Conservation (phyloP, 2,113 vertebrate species). For the Paradoxurus hermaphroditus region DNA sequence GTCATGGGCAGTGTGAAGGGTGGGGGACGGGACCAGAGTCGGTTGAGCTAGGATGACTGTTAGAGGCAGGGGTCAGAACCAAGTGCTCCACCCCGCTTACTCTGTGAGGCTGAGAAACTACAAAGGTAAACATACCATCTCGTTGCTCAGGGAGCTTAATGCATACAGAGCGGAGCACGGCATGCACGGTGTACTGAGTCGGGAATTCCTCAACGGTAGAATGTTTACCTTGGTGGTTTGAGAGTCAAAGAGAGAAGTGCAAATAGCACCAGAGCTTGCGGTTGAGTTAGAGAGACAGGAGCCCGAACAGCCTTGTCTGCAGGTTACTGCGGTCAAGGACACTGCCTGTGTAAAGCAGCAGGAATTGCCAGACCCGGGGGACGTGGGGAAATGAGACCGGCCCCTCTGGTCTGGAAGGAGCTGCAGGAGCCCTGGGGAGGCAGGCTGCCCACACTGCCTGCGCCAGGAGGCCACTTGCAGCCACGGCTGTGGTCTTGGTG, state of each 20-base stretch:
- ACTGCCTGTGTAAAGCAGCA: fast-evolving
- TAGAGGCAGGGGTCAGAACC: background rate
- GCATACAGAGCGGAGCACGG: background rate
- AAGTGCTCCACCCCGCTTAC: background rate
- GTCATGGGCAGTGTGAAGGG: background rate
- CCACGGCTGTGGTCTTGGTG: background rate
- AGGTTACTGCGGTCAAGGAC: background rate
- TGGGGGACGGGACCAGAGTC: background rate
- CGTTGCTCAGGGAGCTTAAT: background rate
- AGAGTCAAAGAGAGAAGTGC: background rate
- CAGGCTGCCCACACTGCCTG: too few species aligned
- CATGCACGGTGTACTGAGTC: background rate
- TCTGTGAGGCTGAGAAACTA: background rate
- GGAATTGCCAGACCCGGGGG: background rate
- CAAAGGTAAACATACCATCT: background rate
- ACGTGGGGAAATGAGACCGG: fast-evolving
- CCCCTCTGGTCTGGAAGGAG: background rate
- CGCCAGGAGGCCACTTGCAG: fast-evolving
- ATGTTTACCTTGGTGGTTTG: background rate
- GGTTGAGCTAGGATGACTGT: background rate
- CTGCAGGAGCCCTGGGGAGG: background rate
- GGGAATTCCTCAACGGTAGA: background rate
- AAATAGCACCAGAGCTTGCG: background rate
- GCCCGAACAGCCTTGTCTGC: background rate
- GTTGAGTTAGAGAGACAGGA: background rate